Evolutionary conservation across 2,888 invertebrate species (phyloP).

Genomic region (Axea sp.): DNA sequence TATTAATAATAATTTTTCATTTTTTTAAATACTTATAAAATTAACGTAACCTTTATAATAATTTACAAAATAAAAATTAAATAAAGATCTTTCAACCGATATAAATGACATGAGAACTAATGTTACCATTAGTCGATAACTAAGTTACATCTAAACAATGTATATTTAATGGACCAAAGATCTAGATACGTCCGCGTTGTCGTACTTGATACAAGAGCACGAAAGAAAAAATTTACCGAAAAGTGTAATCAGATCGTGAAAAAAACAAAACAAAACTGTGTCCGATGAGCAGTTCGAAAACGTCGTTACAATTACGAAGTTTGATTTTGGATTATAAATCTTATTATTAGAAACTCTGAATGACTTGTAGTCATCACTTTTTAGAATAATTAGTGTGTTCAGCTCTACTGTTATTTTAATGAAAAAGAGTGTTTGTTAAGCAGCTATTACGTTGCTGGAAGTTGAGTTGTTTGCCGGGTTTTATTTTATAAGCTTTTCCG

Average conservation of each 20-base stretch:
- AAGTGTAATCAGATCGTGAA: conserved; percentile 2
- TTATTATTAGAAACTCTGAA: background rate
- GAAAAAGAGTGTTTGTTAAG: background rate
- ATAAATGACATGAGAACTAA: too few relatives aligned
- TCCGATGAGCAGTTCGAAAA: background rate
- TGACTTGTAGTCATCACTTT: background rate
- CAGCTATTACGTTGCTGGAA: background rate
- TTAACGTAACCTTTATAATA: too few relatives aligned
- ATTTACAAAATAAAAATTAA: too few relatives aligned
- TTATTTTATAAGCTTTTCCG: background rate
- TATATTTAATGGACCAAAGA: conserved; percentile 19
- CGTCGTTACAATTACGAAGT: background rate
- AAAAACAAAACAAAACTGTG: background rate
- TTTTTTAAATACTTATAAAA: too few relatives aligned
- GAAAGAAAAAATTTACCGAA: conserved; percentile 10
- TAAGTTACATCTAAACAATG: conserved; percentile 5
- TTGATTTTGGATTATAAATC: too few relatives aligned
- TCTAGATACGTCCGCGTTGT: conserved; percentile 23
- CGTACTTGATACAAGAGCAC: conserved; percentile 6
- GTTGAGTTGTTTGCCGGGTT: background rate
- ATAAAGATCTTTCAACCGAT: too few relatives aligned
- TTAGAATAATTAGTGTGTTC: background rate
- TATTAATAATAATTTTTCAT: too few relatives aligned
- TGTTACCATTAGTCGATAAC: background rate
- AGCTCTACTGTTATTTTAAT: background rate